These are phyloP conservation scores for Clupea harengus DNA, from an alignment of 2,113 vertebrate species.

Conservation along the genomic window DNA sequence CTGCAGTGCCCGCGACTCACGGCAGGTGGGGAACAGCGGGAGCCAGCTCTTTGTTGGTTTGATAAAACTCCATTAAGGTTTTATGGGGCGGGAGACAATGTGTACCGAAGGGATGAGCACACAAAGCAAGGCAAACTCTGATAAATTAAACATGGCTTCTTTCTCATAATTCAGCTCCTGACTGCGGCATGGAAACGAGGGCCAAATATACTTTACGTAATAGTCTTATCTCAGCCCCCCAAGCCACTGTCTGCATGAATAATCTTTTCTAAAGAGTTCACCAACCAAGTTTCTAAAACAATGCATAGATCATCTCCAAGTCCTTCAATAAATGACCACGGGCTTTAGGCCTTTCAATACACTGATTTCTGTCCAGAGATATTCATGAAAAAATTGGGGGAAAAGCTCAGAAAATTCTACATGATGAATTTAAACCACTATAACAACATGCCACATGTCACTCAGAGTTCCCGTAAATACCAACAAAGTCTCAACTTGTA, in stretches of 20 bases:
- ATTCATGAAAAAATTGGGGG: not conserved
- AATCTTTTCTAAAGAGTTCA: not conserved
- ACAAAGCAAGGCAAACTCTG: constrained; percentile 14
- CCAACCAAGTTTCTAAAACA: not conserved
- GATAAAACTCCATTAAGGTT: constrained; percentile 39
- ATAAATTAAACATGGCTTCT: constrained; percentile 17
- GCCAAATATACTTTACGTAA: not conserved
- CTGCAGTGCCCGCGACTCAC: not conserved
- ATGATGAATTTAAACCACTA: not conserved
- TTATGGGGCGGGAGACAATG: constrained; percentile 23
- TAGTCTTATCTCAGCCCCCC: not conserved
- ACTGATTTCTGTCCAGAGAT: not conserved
- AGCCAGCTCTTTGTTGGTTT: constrained; percentile 34
- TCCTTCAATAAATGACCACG: not conserved
- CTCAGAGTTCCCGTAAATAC: not conserved
- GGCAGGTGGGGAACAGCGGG: constrained; percentile 17
- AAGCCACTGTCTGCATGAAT: not conserved
- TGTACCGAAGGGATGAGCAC: not conserved
- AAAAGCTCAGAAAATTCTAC: not conserved
- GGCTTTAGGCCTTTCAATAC: no score
- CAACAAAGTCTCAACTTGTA: not conserved
- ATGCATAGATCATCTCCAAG: not conserved
- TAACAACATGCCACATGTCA: not conserved
- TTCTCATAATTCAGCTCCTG: not conserved
- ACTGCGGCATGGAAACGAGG: not conserved